phyloP scores from a whole-genome alignment of 1,140 invertebrate genomes.

The Trachelipus rathkii region DNA sequence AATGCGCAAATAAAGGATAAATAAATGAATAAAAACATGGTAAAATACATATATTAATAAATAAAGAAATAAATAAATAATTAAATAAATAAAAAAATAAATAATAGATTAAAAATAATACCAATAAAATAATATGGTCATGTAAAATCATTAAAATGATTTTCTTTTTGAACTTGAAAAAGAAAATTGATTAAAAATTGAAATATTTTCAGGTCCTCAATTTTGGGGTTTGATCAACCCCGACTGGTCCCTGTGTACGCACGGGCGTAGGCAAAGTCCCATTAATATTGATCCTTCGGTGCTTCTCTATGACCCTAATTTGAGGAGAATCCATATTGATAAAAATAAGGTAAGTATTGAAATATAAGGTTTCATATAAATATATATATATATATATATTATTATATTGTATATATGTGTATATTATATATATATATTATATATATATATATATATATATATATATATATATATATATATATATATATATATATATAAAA shows the following conservation, averaged over 20 bases:
- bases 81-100: too few species aligned
- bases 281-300: conserved; percentile 89
- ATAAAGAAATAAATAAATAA: too few species aligned
- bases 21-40: too few species aligned
- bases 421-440: conserved; percentile 2
- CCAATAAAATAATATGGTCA: too few species aligned
- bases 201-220: conserved; percentile 77
- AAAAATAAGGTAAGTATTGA: conserved; percentile 56
- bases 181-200: too few species aligned
- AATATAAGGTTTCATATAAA: not conserved
- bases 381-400: conserved; percentile 11
- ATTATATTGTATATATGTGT: not conserved
- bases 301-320: conserved; percentile 89
- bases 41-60: too few species aligned
- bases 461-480: not conserved
- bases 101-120: too few species aligned
- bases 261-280: conserved; percentile 86
- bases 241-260: conserved; percentile 92
- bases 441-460: not conserved
- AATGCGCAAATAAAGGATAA: too few species aligned
- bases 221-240: conserved; percentile 96
- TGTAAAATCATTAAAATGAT: too few species aligned
- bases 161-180: too few species aligned
- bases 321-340: conserved; percentile 81
- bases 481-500: not conserved